Evolutionary conservation across 2,888 invertebrate genomes (phyloP), one percentile per base, ranked within the genome.

Genomic region (Drosophila ochracea): DNA sequence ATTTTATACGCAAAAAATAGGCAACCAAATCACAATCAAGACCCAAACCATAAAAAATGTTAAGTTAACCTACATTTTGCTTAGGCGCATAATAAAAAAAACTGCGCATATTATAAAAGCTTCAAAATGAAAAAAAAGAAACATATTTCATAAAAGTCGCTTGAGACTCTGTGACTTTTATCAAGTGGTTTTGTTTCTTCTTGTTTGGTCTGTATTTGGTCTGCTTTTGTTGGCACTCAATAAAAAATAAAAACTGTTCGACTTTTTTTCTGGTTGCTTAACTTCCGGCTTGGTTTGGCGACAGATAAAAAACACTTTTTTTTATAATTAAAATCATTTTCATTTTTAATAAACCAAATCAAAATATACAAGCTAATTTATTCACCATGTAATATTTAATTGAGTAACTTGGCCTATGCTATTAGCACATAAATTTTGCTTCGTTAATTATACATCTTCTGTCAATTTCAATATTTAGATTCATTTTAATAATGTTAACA

Each of bases 21-120:
- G 9, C n/a, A n/a, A 11, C n/a, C 47, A 16, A 47, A 25, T 25
- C 47, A 9, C 47, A 25, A 47, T 16, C 66, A 68, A 67, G 60
- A 33, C 39, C 57, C 21, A 66, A 47, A 50, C 66, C 63, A 71
- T 30, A 52, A 59, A 54, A 53, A 77, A 47, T 9, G 31, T 47
- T 53, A 58, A 66, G 39, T 75, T 89, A 85, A 89, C 85, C 85
- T 73, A 89, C 84, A 80, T 85, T 89, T 73, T 39, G 58, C 43
- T 41, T 53, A 41, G 65, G 49, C 70, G 66, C 68, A 71, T 59
- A 19, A 69, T 59, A n/a, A 58, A 81, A 78, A 55, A 76, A 78
- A 82, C 71, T 73, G 75, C 78, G 80, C 76, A 89, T 73, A 65
- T 71, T 59, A 68, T 66, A 63, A 53, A 68, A 74, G 54, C 58